These are phyloP conservation scores for Heptranchias perlo DNA, from an alignment of 2,113 vertebrate species.

Conservation along the genomic window DNA sequence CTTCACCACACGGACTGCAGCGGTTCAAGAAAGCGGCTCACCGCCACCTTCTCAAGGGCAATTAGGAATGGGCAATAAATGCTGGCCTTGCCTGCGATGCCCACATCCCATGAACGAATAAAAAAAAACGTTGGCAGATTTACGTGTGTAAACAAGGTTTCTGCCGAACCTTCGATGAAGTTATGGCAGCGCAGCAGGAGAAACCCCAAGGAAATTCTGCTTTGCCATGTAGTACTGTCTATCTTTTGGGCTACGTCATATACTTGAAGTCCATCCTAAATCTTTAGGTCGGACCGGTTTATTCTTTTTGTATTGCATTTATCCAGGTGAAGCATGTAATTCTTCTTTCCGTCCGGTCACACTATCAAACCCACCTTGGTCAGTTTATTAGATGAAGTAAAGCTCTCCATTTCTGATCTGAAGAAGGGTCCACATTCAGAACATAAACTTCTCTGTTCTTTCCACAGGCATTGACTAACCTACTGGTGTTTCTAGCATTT, in stretches of 20 bases:
- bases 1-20: too few species aligned
- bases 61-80: too few species aligned
- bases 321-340: background rate
- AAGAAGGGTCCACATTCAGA: background rate
- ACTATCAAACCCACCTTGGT: too few species aligned
- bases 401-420: background rate
- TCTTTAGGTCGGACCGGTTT: background rate
- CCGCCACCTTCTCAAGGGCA: too few species aligned
- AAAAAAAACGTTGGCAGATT: background rate
- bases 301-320: background rate
- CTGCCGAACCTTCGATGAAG: background rate
- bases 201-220: background rate
- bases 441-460: background rate
- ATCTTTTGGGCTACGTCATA: too few species aligned
- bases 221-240: background rate
- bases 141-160: background rate
- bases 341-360: background rate
- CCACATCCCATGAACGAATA: too few species aligned
- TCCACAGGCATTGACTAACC: background rate
- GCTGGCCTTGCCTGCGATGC: too few species aligned
- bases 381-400: background rate
- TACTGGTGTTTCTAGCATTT: background rate
- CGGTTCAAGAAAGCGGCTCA: too few species aligned
- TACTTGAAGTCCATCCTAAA: background rate
- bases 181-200: background rate